Conservation (phyloP, 2,888 invertebrate genomes). For the Laspeyria flexula region DNA sequence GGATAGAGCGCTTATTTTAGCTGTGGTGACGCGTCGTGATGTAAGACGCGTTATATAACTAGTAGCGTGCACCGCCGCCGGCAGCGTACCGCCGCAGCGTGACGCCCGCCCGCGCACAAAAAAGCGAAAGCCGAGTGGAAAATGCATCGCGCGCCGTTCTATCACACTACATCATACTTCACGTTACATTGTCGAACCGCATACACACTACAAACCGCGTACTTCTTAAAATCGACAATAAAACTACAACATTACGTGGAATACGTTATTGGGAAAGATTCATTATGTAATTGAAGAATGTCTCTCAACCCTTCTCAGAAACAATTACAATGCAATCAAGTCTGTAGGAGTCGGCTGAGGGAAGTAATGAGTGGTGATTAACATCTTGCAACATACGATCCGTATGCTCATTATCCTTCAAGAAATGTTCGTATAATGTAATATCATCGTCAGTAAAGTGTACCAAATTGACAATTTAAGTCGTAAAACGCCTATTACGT, state of each 20-base stretch:
- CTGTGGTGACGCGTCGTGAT: constrained; percentile 79
- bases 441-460: constrained; percentile 10
- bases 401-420: constrained; percentile 46
- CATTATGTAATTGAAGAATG: constrained; percentile 34
- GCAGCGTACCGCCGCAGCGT: constrained; percentile 43
- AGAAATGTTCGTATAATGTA: constrained; percentile 35
- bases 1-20: constrained; percentile 82
- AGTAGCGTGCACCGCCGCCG: constrained; percentile 64
- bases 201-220: constrained; percentile 6
- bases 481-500: too few species aligned
- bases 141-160: constrained; percentile 55
- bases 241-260: constrained; percentile 11
- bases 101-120: constrained; percentile 57
- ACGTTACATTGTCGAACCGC: constrained; percentile 27
- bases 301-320: constrained; percentile 48
- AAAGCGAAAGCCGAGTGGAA: constrained; percentile 82
- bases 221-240: constrained; percentile 5
- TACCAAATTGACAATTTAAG: constrained; percentile 25
- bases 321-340: constrained; percentile 55
- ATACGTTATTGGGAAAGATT: constrained; percentile 16
- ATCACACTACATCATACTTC: constrained; percentile 32
- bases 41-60: constrained; percentile 78
- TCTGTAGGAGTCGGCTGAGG: constrained; percentile 45
- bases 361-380: constrained; percentile 55
- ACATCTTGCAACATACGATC: constrained; percentile 48